Conservation (phyloP, 2,113 vertebrate genomes). For the Serinus canaria region DNA sequence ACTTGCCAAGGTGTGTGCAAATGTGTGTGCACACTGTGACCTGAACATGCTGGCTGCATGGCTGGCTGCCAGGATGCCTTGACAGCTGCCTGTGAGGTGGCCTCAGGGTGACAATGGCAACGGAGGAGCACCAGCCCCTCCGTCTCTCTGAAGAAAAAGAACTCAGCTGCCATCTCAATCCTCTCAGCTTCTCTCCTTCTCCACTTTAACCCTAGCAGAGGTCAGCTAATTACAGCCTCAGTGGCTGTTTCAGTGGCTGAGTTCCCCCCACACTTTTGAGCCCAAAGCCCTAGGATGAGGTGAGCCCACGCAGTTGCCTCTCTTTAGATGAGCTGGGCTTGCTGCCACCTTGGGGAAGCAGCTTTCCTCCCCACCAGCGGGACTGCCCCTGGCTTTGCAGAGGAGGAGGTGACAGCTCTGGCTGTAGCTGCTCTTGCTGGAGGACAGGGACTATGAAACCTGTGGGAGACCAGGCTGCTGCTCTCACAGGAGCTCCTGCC, state of each 20-base stretch:
- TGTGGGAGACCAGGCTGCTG: rapidly evolving
- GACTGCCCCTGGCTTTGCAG: background rate
- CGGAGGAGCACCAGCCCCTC: background rate
- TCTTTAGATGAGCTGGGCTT: background rate
- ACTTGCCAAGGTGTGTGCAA: background rate
- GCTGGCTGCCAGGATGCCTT: background rate
- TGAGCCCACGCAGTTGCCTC: background rate
- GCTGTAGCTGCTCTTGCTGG: background rate
- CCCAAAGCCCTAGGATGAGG: rapidly evolving
- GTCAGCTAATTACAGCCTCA: background rate
- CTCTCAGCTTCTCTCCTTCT: background rate
- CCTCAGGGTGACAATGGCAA: background rate
- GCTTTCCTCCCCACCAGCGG: rapidly evolving
- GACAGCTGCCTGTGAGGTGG: background rate
- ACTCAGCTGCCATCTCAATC: background rate
- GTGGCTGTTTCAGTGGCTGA: background rate
- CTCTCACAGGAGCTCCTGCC: background rate
- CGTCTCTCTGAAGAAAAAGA: background rate
- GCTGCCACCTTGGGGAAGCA: background rate
- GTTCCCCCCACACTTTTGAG: rapidly evolving
- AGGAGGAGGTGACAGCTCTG: background rate
- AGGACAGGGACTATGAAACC: background rate
- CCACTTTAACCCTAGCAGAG: background rate
- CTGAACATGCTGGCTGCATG: background rate
- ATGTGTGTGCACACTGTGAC: rapidly evolving